Percentiles rank a stretch among this genome's conserved stretches.
These are phyloP conservation scores for Syngnathoides biaculeatus DNA, from an alignment of 2,113 vertebrate genomes.

Conservation along the genomic window DNA sequence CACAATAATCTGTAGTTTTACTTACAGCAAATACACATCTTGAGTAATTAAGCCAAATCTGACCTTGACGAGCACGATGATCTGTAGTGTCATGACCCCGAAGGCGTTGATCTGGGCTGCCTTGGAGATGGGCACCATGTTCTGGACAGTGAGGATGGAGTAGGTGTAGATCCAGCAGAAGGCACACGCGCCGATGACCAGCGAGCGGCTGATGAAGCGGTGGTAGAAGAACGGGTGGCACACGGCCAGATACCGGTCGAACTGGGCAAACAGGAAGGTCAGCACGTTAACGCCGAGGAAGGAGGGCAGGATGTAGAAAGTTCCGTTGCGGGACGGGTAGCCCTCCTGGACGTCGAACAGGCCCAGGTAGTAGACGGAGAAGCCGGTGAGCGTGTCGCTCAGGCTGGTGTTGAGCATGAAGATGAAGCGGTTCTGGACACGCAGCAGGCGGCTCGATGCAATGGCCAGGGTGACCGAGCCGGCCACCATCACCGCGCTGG, in stretches of 20 bases:
- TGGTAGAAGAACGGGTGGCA: slow-evolving; percentile 73
- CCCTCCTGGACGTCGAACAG: slow-evolving; percentile 78
- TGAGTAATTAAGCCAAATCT: too few relatives aligned
- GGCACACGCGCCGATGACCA: slow-evolving; percentile 56
- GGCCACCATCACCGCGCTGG: slow-evolving; percentile 62
- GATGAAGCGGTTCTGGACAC: slow-evolving; percentile 73
- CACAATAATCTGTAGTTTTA: background rate
- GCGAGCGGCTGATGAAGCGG: slow-evolving; percentile 52
- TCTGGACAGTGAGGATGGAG: slow-evolving; percentile 63
- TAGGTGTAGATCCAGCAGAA: slow-evolving; percentile 75
- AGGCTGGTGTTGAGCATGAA: slow-evolving; percentile 79
- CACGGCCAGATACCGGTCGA: slow-evolving; percentile 74
- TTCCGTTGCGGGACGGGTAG: slow-evolving; percentile 72
- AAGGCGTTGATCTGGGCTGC: slow-evolving; percentile 72
- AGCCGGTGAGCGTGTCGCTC: slow-evolving; percentile 74
- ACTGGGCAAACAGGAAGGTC: slow-evolving; percentile 76
- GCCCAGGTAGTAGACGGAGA: slow-evolving; percentile 74
- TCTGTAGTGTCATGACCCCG: slow-evolving; percentile 66
- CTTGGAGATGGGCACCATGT: slow-evolving; percentile 60
- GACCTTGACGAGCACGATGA: slow-evolving; percentile 68
- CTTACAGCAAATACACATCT: too few relatives aligned
- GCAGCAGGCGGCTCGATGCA: slow-evolving; percentile 52
- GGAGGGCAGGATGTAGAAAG: slow-evolving; percentile 70
- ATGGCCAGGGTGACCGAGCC: slow-evolving; percentile 70
- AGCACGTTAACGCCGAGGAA: slow-evolving; percentile 75